Conservation (phyloP, 2,113 vertebrate species). For the Vireo altiloquus region DNA sequence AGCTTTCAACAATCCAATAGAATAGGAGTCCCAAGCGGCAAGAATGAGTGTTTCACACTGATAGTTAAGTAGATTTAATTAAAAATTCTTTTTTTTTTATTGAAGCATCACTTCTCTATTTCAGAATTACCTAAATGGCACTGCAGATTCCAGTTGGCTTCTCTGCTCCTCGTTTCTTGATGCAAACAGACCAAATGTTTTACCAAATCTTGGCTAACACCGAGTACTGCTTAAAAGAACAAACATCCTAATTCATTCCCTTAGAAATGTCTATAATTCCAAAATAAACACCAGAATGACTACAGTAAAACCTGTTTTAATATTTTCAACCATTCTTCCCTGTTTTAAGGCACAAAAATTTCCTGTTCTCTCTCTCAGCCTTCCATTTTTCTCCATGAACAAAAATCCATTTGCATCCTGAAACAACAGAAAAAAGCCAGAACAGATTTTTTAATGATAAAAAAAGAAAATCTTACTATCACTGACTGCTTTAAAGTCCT, state of each 20-base stretch:
- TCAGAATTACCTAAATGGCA: neutral
- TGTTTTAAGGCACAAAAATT: neutral
- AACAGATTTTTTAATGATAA: neutral
- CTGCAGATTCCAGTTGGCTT: neutral
- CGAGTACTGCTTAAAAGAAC: neutral
- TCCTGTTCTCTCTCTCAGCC: neutral
- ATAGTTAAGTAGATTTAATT: slow-evolving; percentile 24
- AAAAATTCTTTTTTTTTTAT: neutral
- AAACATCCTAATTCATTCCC: neutral
- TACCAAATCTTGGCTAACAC: neutral
- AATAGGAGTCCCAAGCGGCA: neutral
- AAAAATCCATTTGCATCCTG: neutral
- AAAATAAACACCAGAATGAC: neutral
- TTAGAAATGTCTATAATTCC: neutral
- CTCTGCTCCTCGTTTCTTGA: neutral
- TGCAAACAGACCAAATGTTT: neutral
- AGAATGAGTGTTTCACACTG: neutral
- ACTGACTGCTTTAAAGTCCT: neutral
- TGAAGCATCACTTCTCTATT: neutral
- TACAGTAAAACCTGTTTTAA: neutral
- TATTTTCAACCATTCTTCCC: neutral
- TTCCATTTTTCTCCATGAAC: neutral
- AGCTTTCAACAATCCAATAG: slow-evolving; percentile 18
- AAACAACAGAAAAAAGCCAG: neutral
- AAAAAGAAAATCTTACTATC: neutral